Base-by-base conservation (phyloP, 2,113 vertebrate species). In the Willisornis vidua region DNA sequence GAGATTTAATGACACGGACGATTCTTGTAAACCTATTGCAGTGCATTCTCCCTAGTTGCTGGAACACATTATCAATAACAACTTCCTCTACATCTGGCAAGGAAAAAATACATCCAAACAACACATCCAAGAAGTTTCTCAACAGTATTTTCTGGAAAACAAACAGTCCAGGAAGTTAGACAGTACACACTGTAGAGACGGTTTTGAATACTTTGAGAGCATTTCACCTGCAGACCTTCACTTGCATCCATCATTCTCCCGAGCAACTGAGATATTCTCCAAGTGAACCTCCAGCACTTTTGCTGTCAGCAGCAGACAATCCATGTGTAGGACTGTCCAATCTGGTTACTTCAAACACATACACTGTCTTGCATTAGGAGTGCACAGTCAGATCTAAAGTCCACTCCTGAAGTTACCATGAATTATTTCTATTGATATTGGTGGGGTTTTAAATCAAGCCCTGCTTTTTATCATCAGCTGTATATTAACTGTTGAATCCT, bases 1-100 rank as follows among this genome's bases (percentile, higher is more conserved):
- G 77, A 62, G 41, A 78, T 75, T 93, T 59, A 94, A 83, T 39
- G 48, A 82, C 70, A 76, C 7, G 81, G 89, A 87, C n/a, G 62
- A 68, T 46, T 80, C 45, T 65, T 0, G 0, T 61, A 94, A 92
- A 76, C 76, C 61, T 86, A 11, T 41, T 61, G 57, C 54, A 75
- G 13, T 85, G 41, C 3, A 2, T 26, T 35, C 41, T 88, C 83
- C 61, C 74, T 86, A 75, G n/a, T n/a, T 73, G 57, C 73, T 90
- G 68, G 79, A 89, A 90, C 25, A 65, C 14, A 41, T 85, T 59
- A 62, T 54, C 82, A 90, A 18, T 67, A 93, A 39, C 82, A 81
- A 78, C 35, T 75, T 91, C n/a, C 35, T 59, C 57, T 59, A 74
- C 26, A 28, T 82, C 2, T 55, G 19, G 26, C 31, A 88, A 84